These are phyloP conservation scores for Toxotes chatareus DNA, from an alignment of 2,113 vertebrate species.

Conservation along the genomic window DNA sequence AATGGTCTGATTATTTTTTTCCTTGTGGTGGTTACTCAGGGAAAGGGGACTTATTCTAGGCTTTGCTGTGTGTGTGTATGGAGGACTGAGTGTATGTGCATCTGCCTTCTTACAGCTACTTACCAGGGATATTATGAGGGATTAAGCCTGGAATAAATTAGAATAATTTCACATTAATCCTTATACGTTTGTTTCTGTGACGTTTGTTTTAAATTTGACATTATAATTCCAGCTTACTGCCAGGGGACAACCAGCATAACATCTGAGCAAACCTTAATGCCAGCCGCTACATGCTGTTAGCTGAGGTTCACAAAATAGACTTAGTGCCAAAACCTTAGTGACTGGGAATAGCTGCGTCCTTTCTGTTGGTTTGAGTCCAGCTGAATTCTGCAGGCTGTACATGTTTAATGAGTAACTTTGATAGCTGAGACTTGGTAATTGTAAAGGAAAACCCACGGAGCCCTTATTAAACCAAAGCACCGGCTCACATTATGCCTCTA, in stretches of 20 bases:
- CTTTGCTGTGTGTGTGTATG: slow-evolving; percentile 12
- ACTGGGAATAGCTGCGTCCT: slow-evolving; percentile 40
- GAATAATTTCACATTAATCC: slow-evolving; percentile 84
- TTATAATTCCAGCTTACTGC: slow-evolving; percentile 70
- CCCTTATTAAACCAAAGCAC: slow-evolving; percentile 46
- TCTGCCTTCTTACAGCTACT: slow-evolving; percentile 71
- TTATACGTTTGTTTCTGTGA: slow-evolving; percentile 71
- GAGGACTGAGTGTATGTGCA: slow-evolving; percentile 23
- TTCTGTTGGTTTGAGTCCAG: slow-evolving; percentile 40
- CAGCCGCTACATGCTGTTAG: slow-evolving; percentile 47
- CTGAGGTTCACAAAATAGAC: slow-evolving; percentile 43
- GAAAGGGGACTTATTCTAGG: slow-evolving; percentile 1
- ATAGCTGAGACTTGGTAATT: slow-evolving; percentile 44
- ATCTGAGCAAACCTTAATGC: slow-evolving; percentile 45
- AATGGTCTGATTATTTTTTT: background rate
- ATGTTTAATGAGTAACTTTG: slow-evolving; percentile 56
- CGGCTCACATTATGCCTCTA: slow-evolving; percentile 31
- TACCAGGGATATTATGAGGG: slow-evolving; percentile 69
- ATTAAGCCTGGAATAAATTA: slow-evolving; percentile 81
- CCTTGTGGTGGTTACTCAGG: background rate
- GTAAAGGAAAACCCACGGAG: slow-evolving; percentile 51
- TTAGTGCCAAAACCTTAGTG: slow-evolving; percentile 34
- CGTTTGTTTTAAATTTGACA: slow-evolving; percentile 75
- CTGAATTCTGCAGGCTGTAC: slow-evolving; percentile 33
- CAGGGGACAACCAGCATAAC: slow-evolving; percentile 14